Evolutionary conservation across 2,888 invertebrate species (phyloP).

Genomic region (Amblyjoppa fuscipennis): DNA sequence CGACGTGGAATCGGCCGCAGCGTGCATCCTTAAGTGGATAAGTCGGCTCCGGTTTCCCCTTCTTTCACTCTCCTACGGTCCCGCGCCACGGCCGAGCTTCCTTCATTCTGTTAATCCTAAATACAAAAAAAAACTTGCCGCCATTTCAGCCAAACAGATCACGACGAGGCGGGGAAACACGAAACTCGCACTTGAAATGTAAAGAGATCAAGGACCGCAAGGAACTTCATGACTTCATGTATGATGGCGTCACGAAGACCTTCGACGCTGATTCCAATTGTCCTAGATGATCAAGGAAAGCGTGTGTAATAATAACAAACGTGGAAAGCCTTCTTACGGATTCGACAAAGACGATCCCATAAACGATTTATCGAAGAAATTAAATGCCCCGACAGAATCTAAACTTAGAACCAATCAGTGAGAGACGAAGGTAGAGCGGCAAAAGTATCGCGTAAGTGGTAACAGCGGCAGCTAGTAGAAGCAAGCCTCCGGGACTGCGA

Average conservation of each 20-base stretch:
- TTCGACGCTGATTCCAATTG: conserved; percentile 37
- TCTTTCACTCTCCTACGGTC: not conserved
- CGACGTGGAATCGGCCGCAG: conserved; percentile 30
- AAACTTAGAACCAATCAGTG: conserved; percentile 53
- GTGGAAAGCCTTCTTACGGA: conserved; percentile 39
- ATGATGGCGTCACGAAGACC: conserved; percentile 15
- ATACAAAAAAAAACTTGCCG: not conserved
- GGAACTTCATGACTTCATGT: conserved; percentile 29
- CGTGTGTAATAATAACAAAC: not conserved
- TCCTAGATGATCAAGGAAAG: conserved; percentile 35
- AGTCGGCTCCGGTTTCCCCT: conserved; percentile 14
- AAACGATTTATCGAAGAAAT: conserved; percentile 24
- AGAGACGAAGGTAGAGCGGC: not conserved
- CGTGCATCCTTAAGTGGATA: conserved; percentile 50
- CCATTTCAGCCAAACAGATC: not conserved
- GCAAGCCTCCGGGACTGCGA: conserved; percentile 24
- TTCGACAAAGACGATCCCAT: not conserved
- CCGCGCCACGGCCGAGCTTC: not conserved
- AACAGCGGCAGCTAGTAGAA: conserved; percentile 41
- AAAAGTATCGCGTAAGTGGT: conserved; percentile 7
- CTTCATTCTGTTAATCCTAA: not conserved
- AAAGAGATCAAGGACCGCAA: conserved; percentile 50
- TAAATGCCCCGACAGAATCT: conserved; percentile 11
- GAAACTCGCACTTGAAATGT: not conserved
- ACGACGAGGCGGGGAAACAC: not conserved